Evolutionary conservation across 2,888 invertebrate genomes (phyloP), one percentile per base, ranked within the genome.

Genomic region (Heliconius ethilla): DNA sequence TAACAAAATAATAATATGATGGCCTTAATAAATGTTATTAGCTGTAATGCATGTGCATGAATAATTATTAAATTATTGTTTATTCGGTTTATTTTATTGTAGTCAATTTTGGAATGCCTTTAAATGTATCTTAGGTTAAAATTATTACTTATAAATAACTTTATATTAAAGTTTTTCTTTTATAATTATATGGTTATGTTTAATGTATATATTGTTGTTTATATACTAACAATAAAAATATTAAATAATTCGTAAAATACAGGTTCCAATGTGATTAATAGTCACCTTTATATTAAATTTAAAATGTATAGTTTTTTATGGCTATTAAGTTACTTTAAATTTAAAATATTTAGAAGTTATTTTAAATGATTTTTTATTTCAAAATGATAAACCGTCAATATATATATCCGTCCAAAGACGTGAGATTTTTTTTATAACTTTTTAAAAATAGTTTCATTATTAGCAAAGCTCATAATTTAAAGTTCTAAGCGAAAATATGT

Each of bases 341-440:
- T 25, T 13, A 63, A 25, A 63, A 13, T 25, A 15, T 62, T 10
- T 11, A 27, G 7, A 7, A 55, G 9, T 18, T 22, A 22, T 55
- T 22, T 45, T 15, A 22, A 22, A 33, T 18, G 4, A 4, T 45
- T 70, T 51, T 33, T 33, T 33, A 45, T 29, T 22, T 70, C 15
- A 11, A 51, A 70, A 70, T 65, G 22, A 10, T 11, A 4, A 55
- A 70, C 70, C 7, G 70, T 67, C 15, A 37, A 33, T n/a, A 22
- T 51, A 22, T 51, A 55, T 13, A 55, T 70, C 59, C 72, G 72
- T 72, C 72, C 72, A 72, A 59, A 72, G 55, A 72, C 33, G 55
- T 11, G 66, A 67, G n/a, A 3, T 22, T 37, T 51, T 70, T 22
- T n/a, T 72, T 15, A n/a, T 5, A n/a, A 7, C 15, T 72, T 72